Base-by-base conservation (phyloP, 2,113 vertebrate genomes). In the Cottus gobio region DNA sequence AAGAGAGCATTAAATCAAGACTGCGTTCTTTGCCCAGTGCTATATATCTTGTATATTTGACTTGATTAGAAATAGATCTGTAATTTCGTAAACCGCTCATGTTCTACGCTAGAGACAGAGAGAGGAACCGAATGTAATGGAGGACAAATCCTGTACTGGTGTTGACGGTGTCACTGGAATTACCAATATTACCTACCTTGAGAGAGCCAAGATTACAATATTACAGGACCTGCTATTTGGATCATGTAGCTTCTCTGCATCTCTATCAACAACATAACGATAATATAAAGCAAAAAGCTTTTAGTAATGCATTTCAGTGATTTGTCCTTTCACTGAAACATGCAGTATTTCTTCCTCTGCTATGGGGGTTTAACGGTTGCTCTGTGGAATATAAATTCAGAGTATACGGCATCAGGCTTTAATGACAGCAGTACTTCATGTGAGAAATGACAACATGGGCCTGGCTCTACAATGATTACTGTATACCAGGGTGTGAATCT, bases 351-450 rank as follows among this genome's bases (percentile, higher is more conserved):
- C 62, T 81, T 67, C 48, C 58, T 77, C 37, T 74, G 18, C 44
- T 73, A 4, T 52, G 52, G 4, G 44, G 65, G 26, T 67, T 65
- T 86, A 68, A 62, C 34, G 56, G 70, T 63, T 18, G 7, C 44
- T 37, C 5, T 5, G 24, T 61, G 66, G 36, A 75, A 75, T 75
- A 85, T 85, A 80, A 77, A 90, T 87, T 74, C 62, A 69, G 66
- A 36, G 30, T 73, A 56, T 34, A 77, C 70, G 15, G 71, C 31
- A 48, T 87, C 61, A 64, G n/a, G 58, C 15, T 85, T 84, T 85
- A 86, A 90, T 86, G 87, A 80, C 70, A 76, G 68, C 79, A 50
- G 56, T 85, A 82, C 78, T 73, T 83, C 77, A 79, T 57, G 31
- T 24, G 68, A 87, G 71, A 75, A 81, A 77, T 75, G 48, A 69